Evolutionary conservation across 2,797 vertebrate species (phyloP), one percentile per base, ranked within the genome.

Genomic region (Apogon talboti): DNA sequence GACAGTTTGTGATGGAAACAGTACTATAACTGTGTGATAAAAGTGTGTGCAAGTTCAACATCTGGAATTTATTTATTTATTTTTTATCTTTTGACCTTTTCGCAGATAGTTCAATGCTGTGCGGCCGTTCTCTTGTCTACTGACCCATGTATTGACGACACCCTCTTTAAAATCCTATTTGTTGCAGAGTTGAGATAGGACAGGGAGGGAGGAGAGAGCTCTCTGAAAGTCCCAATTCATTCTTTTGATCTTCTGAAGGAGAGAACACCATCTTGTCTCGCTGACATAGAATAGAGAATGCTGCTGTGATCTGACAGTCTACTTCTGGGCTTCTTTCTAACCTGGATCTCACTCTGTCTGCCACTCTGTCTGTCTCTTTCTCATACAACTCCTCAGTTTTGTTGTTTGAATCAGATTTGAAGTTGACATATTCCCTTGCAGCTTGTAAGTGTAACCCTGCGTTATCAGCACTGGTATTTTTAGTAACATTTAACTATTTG

Each of bases 221-320:
- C 12, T 61, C 18, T 62, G 60, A 64, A 42, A 76, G 53, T 40
- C 38, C 28, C 6, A 7, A 11, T 44, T 50, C 52, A 79, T 30
- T 62, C 74, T 62, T 85, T 79, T 82, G 66, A 83, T 91, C 77
- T 76, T 58, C 40, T 18, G 30, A 54, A 18, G 52, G 50, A 65
- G 52, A 60, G 77, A 78, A 55, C 46, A 51, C 64, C 59, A 37
- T 67, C 73, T 74, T 56, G 30, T 79, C 58, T 76, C 41, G 1
- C 11, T 80, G 74, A 67, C 72, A 54, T 76, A 72, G 70, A 78
- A 53, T 57, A 46, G 53, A 66, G 21, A 56, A 7, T 64, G 21
- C 44, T 37, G 55, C 66, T 84, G 66, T 79, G 74, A 83, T 86
- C 73, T 82, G 78, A 67, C 76, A 70, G 58, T 55, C 56, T 51